Conservation (phyloP, 2,113 vertebrate species). For the Picathartes gymnocephalus region DNA sequence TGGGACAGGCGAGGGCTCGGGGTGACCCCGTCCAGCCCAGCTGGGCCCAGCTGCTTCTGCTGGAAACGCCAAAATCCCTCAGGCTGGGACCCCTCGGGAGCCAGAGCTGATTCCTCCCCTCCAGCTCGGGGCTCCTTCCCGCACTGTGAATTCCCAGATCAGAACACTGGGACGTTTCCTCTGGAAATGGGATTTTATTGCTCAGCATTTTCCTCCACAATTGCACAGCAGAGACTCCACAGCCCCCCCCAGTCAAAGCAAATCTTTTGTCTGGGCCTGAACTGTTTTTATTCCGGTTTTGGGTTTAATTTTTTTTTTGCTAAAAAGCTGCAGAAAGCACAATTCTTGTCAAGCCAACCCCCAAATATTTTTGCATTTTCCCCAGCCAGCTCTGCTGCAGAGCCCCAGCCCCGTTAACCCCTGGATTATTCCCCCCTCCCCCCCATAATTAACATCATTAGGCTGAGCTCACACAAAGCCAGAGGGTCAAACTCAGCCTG, state of each 20-base stretch:
- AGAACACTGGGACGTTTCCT: neutral
- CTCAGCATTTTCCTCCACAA: neutral
- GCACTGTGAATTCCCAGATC: neutral
- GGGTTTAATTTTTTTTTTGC: neutral
- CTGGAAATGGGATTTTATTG: neutral
- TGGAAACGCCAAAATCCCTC: neutral
- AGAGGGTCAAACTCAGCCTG: neutral
- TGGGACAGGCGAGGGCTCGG: neutral
- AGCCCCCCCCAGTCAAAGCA: neutral
- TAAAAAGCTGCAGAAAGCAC: neutral
- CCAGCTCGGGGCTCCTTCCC: neutral
- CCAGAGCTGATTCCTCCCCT: neutral
- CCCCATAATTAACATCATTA: neutral
- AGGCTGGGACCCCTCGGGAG: fast-evolving
- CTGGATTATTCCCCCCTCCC: neutral
- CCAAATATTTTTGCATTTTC: neutral
- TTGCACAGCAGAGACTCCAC: neutral
- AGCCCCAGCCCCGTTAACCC: neutral
- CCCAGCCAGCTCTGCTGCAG: neutral
- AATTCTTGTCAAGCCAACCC: neutral
- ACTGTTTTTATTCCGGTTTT: fast-evolving
- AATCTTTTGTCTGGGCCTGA: neutral
- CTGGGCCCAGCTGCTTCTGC: neutral
- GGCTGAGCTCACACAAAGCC: neutral
- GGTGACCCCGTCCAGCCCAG: neutral